Percentiles rank a stretch among this genome's conserved stretches.
Conservation (phyloP, 2,888 invertebrate species). For the Tolmerus cingulatus region DNA sequence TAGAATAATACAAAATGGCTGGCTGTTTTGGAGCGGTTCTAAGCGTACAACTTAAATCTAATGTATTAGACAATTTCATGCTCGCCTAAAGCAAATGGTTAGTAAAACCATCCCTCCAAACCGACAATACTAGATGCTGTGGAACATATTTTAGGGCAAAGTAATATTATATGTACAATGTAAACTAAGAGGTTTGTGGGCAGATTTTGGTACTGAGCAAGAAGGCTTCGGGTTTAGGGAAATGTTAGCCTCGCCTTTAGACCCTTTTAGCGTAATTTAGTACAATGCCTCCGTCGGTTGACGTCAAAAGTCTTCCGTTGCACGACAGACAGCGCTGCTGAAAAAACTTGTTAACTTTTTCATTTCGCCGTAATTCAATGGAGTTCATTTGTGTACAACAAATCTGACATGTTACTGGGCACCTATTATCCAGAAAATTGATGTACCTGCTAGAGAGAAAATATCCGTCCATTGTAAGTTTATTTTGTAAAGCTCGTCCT, state of each 20-base stretch:
- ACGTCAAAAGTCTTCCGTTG: background rate
- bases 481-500: background rate
- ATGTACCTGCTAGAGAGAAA: background rate
- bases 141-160: background rate
- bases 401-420: background rate
- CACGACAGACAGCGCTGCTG: background rate
- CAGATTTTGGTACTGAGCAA: background rate
- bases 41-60: background rate
- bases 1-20: background rate
- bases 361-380: background rate
- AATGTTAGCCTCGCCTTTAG: background rate
- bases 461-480: background rate
- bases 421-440: background rate
- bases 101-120: background rate
- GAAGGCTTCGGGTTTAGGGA: background rate
- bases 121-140: background rate
- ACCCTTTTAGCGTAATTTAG: background rate
- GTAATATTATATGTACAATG: background rate
- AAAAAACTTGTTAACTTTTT: background rate
- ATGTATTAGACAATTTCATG: background rate
- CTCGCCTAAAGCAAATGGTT: background rate
- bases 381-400: background rate
- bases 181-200: background rate
- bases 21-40: background rate
- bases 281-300: background rate